phyloP scores from a whole-genome alignment of 2,113 vertebrate genomes.

The Gadus macrocephalus region DNA sequence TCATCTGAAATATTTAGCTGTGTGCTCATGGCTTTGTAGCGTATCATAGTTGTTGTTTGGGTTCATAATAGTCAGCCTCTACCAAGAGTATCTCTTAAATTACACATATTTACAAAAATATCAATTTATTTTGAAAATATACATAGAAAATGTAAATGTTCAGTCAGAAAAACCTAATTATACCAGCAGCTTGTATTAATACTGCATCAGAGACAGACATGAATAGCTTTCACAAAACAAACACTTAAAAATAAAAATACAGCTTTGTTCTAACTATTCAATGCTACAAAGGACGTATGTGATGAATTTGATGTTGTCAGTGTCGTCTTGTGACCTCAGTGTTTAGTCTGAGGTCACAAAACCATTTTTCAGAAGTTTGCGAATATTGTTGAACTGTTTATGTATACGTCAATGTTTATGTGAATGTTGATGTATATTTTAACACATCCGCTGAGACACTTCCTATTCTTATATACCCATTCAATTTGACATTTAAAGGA shows the following conservation, averaged over 20 bases:
- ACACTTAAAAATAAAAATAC: no score
- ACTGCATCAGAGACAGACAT: conserved; percentile 5
- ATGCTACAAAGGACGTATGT: no score
- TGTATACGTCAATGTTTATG: no score
- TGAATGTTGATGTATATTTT: no score
- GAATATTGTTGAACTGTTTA: no score
- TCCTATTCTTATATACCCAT: no score
- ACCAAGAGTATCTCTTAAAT: conserved; percentile 29
- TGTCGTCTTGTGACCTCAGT: no score
- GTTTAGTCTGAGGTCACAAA: no score
- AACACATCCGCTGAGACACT: no score
- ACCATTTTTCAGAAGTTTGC: no score
- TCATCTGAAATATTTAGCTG: not conserved
- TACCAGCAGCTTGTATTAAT: conserved; percentile 10
- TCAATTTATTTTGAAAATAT: conserved; percentile 7
- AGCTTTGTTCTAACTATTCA: no score
- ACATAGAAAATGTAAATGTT: conserved; percentile 19
- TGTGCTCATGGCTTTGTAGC: not conserved
- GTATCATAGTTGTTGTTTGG: not conserved
- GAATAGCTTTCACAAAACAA: not conserved
- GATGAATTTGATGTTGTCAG: not conserved
- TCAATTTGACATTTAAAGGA: no score
- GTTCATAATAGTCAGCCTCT: not conserved
- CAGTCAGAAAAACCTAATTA: conserved; percentile 6
- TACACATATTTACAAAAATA: conserved; percentile 61